phyloP scores from a whole-genome alignment of 2,888 invertebrate genomes.

The Meiosimyza platycephala region DNA sequence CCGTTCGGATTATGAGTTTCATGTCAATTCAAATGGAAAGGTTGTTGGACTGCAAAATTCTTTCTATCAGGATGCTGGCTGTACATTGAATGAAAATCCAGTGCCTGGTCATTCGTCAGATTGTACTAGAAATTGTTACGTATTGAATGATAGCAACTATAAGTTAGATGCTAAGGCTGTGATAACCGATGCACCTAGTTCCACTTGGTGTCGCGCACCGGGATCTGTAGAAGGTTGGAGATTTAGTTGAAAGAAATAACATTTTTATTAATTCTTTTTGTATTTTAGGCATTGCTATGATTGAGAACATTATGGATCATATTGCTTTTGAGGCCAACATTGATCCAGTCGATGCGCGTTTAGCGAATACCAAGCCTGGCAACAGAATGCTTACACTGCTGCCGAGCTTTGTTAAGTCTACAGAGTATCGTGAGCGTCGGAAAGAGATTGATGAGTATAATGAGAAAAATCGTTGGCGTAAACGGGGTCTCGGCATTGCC shows the following conservation, averaged over 20 bases:
- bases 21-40: constrained; percentile 72
- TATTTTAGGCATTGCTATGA: constrained; percentile 67
- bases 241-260: background rate
- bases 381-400: constrained; percentile 66
- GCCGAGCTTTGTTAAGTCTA: constrained; percentile 68
- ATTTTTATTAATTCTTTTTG: background rate
- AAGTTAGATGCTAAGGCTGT: constrained; percentile 75
- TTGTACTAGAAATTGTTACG: constrained; percentile 71
- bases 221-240: constrained; percentile 69
- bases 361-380: constrained; percentile 68
- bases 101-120: constrained; percentile 51
- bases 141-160: constrained; percentile 71
- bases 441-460: constrained; percentile 73
- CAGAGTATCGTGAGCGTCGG: constrained; percentile 71
- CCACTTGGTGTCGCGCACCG: constrained; percentile 76
- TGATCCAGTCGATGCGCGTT: constrained; percentile 71
- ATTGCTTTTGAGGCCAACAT: constrained; percentile 69
- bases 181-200: constrained; percentile 74
- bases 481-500: constrained; percentile 75
- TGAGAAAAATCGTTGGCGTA: constrained; percentile 76
- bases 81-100: constrained; percentile 69
- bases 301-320: constrained; percentile 75
- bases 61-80: constrained; percentile 71
- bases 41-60: constrained; percentile 74
- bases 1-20: constrained; percentile 74